phyloP scores from a whole-genome alignment of 2,797 vertebrate genomes.

The Schizopygopsis pylzovi region DNA sequence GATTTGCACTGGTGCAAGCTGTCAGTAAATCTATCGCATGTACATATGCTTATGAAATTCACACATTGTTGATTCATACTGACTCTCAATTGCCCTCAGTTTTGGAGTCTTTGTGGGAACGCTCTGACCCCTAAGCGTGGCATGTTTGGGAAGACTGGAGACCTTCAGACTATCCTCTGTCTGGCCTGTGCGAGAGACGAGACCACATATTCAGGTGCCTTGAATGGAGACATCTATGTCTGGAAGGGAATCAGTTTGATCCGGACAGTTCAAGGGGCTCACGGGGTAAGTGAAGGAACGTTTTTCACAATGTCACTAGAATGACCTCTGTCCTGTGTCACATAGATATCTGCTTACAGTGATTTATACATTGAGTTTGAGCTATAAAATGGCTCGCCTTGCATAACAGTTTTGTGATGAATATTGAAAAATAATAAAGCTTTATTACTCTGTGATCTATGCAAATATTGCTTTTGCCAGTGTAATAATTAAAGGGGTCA shows the following conservation, averaged over 20 bases:
- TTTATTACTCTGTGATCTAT: neutral
- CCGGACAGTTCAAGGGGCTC: slow-evolving; percentile 94
- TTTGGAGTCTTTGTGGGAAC: slow-evolving; percentile 98
- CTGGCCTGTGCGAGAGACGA: slow-evolving; percentile 96
- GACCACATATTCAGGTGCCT: slow-evolving; percentile 95
- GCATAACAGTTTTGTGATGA: neutral
- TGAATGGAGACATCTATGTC: slow-evolving; percentile 97
- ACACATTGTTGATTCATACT: neutral
- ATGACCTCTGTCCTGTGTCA: neutral
- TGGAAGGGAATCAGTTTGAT: slow-evolving; percentile 97
- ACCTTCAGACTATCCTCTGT: slow-evolving; percentile 98
- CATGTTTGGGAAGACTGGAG: slow-evolving; percentile 96
- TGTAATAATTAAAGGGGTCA: neutral
- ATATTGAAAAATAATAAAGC: neutral
- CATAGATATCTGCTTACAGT: neutral
- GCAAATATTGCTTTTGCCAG: neutral
- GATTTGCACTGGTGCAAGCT: neutral
- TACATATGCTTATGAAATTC: neutral
- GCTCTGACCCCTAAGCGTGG: slow-evolving; percentile 95
- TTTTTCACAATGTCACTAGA: slow-evolving; percentile 23
- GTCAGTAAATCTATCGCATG: neutral
- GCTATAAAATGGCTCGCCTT: neutral
- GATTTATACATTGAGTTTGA: slow-evolving; percentile 1
- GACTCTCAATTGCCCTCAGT: slow-evolving; percentile 74
- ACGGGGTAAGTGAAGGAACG: slow-evolving; percentile 83